Conservation (phyloP, 1,140 invertebrate species). For the Halesus radiatus region DNA sequence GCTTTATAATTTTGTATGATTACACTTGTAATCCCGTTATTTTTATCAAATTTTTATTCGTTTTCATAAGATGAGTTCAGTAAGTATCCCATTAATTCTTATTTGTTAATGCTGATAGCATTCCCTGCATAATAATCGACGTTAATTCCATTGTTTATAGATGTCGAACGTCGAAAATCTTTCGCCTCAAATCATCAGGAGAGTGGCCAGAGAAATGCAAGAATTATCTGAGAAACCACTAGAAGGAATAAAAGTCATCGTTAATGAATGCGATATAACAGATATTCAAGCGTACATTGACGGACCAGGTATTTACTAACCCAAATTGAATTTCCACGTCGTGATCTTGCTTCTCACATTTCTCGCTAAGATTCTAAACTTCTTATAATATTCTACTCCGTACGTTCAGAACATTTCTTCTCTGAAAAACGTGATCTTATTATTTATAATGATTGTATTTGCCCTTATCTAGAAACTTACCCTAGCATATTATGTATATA, state of each 20-base stretch:
- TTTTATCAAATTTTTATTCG: constrained; percentile 28
- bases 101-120: neutral
- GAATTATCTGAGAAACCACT: constrained; percentile 83
- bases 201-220: constrained; percentile 87
- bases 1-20: constrained; percentile 27
- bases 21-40: constrained; percentile 5
- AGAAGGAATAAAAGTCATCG: constrained; percentile 89
- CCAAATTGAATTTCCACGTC: too few relatives aligned
- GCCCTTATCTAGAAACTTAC: too few relatives aligned
- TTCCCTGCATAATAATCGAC: constrained; percentile 3
- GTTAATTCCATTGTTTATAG: constrained; percentile 42
- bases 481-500: too few relatives aligned
- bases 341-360: too few relatives aligned
- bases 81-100: constrained; percentile 18
- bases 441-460: too few relatives aligned
- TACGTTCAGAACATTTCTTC: too few relatives aligned
- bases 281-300: constrained; percentile 93
- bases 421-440: too few relatives aligned
- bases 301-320: constrained; percentile 78
- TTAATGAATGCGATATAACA: constrained; percentile 92
- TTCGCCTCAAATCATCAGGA: constrained; percentile 91
- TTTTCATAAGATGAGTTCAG: constrained; percentile 43
- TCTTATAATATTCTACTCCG: too few relatives aligned
- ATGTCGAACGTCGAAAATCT: constrained; percentile 94
- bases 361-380: too few relatives aligned